Evolutionary conservation across 1,140 invertebrate genomes (phyloP).

Genomic region (Littorina saxatilis): DNA sequence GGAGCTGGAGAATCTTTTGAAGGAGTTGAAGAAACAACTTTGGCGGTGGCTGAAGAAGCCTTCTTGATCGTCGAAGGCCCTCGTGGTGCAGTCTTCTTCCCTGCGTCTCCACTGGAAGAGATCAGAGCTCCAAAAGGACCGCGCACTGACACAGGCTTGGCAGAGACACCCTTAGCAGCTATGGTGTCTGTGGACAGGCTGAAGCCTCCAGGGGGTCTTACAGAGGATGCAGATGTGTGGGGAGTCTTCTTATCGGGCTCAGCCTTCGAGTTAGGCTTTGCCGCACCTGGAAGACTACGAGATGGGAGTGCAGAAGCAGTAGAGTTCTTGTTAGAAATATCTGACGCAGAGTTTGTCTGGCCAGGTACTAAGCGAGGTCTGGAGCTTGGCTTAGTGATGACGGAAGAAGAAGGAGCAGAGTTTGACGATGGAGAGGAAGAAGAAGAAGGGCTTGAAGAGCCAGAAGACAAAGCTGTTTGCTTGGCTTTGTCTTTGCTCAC

Average conservation of each 20-base stretch:
- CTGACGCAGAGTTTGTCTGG: no score
- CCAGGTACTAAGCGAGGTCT: no score
- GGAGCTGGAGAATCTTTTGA: no score
- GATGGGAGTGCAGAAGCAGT: background rate
- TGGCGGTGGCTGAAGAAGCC: no score
- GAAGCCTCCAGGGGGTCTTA: background rate
- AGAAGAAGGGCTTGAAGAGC: background rate
- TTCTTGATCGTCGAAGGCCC: background rate
- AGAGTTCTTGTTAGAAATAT: background rate
- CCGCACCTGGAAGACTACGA: no score
- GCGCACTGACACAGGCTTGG: background rate
- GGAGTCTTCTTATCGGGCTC: no score
- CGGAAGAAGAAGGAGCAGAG: background rate
- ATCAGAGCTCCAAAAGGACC: slow-evolving; percentile 6
- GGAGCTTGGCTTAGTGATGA: background rate
- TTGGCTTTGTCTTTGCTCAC: background rate
- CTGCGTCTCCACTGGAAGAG: background rate
- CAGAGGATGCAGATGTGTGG: background rate
- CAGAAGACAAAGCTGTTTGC: background rate
- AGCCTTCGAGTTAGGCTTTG: no score
- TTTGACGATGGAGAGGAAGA: background rate
- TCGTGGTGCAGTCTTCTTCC: background rate
- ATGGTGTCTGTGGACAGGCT: background rate
- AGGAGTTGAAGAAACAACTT: no score
- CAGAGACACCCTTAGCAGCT: background rate